These are phyloP conservation scores for Pseudomyrmex dendroicus DNA, from an alignment of 1,140 invertebrate species.

Conservation along the genomic window DNA sequence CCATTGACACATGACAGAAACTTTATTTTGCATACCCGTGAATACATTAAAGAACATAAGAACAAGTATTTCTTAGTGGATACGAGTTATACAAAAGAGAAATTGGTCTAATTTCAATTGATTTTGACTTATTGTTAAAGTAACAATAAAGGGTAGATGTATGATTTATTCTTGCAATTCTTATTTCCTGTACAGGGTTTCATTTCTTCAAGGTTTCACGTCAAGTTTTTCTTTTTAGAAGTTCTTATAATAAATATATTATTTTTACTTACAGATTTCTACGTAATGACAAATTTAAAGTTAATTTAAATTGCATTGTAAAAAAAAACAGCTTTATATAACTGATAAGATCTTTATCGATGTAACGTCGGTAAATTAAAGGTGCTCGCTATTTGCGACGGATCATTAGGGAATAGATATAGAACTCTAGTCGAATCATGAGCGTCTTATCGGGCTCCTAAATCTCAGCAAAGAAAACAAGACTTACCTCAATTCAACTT, in stretches of 20 bases:
- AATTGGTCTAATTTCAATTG: too few relatives aligned
- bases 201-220: too few relatives aligned
- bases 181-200: too few relatives aligned
- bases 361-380: constrained; percentile 80
- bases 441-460: constrained; percentile 68
- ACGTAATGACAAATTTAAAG: constrained; percentile 10
- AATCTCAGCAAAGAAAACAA: constrained; percentile 77
- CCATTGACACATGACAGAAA: too few relatives aligned
- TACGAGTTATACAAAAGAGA: too few relatives aligned
- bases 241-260: neutral
- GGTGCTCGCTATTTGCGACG: constrained; percentile 66
- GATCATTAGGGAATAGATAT: constrained; percentile 70
- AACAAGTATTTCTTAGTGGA: too few relatives aligned
- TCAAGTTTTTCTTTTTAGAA: neutral
- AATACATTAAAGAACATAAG: too few relatives aligned
- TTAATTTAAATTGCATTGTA: constrained; percentile 34
- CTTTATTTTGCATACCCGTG: too few relatives aligned
- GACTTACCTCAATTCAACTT: constrained; percentile 79
- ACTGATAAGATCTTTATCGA: constrained; percentile 78
- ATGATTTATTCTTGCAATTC: too few relatives aligned
- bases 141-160: too few relatives aligned
- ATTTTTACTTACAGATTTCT: neutral
- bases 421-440: constrained; percentile 66
- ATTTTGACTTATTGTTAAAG: too few relatives aligned
- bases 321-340: constrained; percentile 2